These are phyloP conservation scores for Listrodromus nycthemerus DNA, from an alignment of 2,888 invertebrate species.

Conservation along the genomic window DNA sequence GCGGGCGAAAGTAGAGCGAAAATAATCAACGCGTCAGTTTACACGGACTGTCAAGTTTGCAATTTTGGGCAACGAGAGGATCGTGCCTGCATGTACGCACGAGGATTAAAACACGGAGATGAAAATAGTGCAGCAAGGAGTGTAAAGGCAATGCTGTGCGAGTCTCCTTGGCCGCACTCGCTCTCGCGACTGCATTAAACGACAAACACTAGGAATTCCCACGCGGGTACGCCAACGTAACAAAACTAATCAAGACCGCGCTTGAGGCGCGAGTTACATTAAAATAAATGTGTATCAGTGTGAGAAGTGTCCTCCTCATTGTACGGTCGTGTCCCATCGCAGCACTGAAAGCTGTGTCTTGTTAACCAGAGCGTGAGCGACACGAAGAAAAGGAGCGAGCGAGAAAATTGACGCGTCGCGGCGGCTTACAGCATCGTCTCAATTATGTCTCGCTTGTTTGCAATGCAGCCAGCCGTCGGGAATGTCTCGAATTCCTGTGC, in stretches of 20 bases:
- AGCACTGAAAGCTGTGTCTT: constrained; percentile 55
- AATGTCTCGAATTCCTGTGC: constrained; percentile 60
- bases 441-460: constrained; percentile 63
- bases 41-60: constrained; percentile 44
- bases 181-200: constrained; percentile 24
- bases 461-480: constrained; percentile 38
- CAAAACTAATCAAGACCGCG: constrained; percentile 64
- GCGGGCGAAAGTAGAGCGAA: constrained; percentile 19
- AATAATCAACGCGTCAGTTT: constrained; percentile 12
- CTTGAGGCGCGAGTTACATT: constrained; percentile 19
- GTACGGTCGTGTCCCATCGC: constrained; percentile 6
- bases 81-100: constrained; percentile 19
- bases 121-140: constrained; percentile 17
- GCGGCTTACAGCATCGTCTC: constrained; percentile 57
- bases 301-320: constrained; percentile 29
- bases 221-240: constrained; percentile 42
- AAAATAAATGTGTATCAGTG: constrained; percentile 50
- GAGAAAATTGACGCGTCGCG: constrained; percentile 31
- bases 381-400: constrained; percentile 33
- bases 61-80: constrained; percentile 49
- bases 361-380: constrained; percentile 55
- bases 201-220: constrained; percentile 42
- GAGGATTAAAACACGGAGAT: neutral
- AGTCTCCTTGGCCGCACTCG: neutral
- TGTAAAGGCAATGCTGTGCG: neutral